phyloP scores from a whole-genome alignment of 2,113 vertebrate genomes.

The Amia ocellicauda region DNA sequence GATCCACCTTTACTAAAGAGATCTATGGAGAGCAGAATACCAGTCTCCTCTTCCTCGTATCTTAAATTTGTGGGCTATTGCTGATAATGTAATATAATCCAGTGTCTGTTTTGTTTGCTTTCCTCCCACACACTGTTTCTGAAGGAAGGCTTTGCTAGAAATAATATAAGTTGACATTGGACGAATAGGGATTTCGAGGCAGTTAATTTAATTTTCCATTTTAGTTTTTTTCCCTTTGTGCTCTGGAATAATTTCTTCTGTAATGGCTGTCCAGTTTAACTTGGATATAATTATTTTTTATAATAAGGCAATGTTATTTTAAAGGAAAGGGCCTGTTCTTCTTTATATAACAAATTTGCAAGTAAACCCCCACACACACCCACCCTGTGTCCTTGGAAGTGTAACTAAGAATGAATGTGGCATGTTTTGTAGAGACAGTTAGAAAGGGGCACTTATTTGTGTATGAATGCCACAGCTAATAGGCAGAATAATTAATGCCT shows the following conservation, averaged over 20 bases:
- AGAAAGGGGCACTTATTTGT: neutral
- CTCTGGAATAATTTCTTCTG: neutral
- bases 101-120: neutral
- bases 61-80: conserved; percentile 1
- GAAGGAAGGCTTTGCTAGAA: neutral
- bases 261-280: neutral
- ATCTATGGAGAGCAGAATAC: too few species aligned
- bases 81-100: neutral
- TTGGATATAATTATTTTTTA: too few species aligned
- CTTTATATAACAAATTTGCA: neutral
- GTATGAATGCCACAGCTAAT: neutral
- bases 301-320: neutral
- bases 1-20: too few species aligned
- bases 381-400: neutral
- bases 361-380: neutral
- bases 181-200: neutral
- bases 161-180: neutral
- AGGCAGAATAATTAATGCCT: neutral
- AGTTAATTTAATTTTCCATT: neutral
- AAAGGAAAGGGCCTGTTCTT: neutral
- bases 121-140: neutral
- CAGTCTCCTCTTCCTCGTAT: too few species aligned
- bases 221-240: neutral
- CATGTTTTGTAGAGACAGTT: neutral
- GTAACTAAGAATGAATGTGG: neutral